phyloP scores from a whole-genome alignment of 2,888 invertebrate species.

The Lochmaea crataegi region DNA sequence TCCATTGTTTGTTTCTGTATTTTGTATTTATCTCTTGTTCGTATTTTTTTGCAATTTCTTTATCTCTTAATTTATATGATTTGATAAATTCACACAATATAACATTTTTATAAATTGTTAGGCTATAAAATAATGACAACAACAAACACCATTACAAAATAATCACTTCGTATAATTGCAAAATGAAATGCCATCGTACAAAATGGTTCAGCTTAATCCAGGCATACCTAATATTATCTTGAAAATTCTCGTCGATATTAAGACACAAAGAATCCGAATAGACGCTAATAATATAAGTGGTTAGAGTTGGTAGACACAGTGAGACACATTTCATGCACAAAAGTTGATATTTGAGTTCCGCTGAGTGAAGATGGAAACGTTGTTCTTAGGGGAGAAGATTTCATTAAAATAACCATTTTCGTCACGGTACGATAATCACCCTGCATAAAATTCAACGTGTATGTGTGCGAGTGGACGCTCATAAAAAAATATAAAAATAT shows the following conservation, averaged over 20 bases:
- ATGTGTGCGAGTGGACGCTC: conserved; percentile 10
- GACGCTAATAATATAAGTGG: not conserved
- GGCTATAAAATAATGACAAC: too few species aligned
- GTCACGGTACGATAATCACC: conserved; percentile 55
- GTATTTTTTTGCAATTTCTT: too few species aligned
- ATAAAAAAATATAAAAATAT: conserved; percentile 7
- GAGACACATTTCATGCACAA: conserved; percentile 31
- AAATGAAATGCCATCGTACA: not conserved
- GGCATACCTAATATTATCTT: not conserved
- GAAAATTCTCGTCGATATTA: not conserved
- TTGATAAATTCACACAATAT: too few species aligned
- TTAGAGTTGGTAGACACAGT: conserved; percentile 20
- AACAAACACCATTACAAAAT: too few species aligned
- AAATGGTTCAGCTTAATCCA: too few species aligned
- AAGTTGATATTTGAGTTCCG: conserved; percentile 52
- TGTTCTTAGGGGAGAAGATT: conserved; percentile 58
- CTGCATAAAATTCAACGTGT: conserved; percentile 40
- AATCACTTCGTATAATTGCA: not conserved
- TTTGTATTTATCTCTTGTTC: too few species aligned
- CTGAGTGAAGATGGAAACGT: conserved; percentile 58
- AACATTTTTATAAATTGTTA: too few species aligned
- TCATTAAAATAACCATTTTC: conserved; percentile 60
- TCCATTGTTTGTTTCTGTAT: too few species aligned
- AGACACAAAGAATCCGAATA: conserved; percentile 18
- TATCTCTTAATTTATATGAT: too few species aligned